Evolutionary conservation across 2,113 vertebrate genomes (phyloP), one percentile per base, ranked within the genome.

Genomic region (Neolamprologus ventralis): DNA sequence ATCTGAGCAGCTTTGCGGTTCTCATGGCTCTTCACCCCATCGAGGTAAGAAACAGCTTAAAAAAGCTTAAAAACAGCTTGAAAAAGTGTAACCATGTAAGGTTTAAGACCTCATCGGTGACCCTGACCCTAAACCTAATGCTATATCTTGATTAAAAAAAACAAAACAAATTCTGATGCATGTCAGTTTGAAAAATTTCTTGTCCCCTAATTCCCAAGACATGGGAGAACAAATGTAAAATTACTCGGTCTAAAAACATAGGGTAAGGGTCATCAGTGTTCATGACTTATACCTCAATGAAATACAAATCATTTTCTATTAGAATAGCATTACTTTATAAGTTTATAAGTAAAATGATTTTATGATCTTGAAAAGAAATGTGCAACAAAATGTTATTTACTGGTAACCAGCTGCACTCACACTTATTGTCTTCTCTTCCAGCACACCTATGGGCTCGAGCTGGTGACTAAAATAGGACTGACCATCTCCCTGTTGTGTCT

Each of bases 1-100:
- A 98, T 91, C 94, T 98, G 78, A 98, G 97, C 94, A 98, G 97
- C 94, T 98, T 98, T 2, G 97, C 98, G 0, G 92, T 98, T 1
- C 96, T 98, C 19, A 96, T 98, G 97, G 97, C 97, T 1, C 96
- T 97, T 35, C 96, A 98, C 4, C 91, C 97, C 0, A 68, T 97
- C 1, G 17, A 98, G 96, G 98, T 98, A 81, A 94, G 83, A 28
- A 28, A 42, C 40, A 81, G 3, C 17, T 37, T 16, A n/a, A 31
- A 49, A 21, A 23, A 23, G 23, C 23, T 23, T 23, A 23, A 23
- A 28, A 28, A 42, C 47, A 81, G 3, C 17, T 37, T 16, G 16
- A 31, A 49, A 21, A 42, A 71, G 33, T 14, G 5, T 49, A 31
- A 37, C 35, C 63, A 40, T 42, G 35, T 71, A n/a, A 71, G 12